Evolutionary conservation across 2,113 vertebrate genomes (phyloP), one percentile per base, ranked within the genome.

Genomic region (Lathamus discolor): DNA sequence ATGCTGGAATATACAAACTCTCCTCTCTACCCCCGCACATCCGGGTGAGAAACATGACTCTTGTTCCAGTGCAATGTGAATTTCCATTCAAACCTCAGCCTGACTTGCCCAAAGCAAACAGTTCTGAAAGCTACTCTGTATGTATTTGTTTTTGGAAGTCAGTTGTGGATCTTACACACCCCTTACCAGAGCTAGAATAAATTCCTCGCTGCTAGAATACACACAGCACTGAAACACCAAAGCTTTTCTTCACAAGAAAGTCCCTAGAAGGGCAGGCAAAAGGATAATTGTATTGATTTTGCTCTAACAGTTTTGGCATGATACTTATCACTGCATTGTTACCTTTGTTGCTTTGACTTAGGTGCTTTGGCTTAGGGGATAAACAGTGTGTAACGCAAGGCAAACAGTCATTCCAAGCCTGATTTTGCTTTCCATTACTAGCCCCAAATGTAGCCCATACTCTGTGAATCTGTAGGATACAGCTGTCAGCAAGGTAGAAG

Each of bases 41-140:
- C 68, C 2, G 11, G 33, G 64, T 54, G 20, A 54, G 81, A 92
- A 93, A 70, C 13, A 3, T 0, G 59, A 86, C 37, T 84, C 79
- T 54, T 54, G 46, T 78, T 96, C 68, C 68, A 75, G 54, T 24
- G 62, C 22, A 39, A 1, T 7, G 54, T 37, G 44, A 46, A 41
- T 96, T 96, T 94, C 92, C 75, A 52, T 75, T 35, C 49, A n/a
- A 88, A 55, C 61, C 31, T 16, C 46, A 73, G 73, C 90, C 64
- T 4, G 35, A 37, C 28, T 83, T 90, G 93, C 92, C 93, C 64
- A 74, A 83, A 88, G 93, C 93, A 93, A 92, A 88, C 28, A 24
- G 37, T 69, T 86, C 80, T 48, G 46, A 55, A 75, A 93, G 43
- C 39, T 61, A 6, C 68, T 55, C 48, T 44, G 25, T 31, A 18